phyloP scores from a whole-genome alignment of 2,797 vertebrate genomes.

The Arnoldichthys spilopterus region DNA sequence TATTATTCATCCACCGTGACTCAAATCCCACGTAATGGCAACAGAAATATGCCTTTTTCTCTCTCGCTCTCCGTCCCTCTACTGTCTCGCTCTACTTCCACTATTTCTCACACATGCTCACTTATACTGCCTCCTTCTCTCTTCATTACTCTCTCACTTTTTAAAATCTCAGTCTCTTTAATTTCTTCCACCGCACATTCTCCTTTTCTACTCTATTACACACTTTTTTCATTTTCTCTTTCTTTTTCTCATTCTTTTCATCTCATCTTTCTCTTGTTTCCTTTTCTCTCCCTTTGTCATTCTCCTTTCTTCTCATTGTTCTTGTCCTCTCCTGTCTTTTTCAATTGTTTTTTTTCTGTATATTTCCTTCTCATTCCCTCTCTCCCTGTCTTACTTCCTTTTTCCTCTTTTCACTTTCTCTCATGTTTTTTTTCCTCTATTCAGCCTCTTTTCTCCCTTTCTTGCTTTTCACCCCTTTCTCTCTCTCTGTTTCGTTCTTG shows the following conservation, averaged over 20 bases:
- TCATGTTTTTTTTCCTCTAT: background rate
- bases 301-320: background rate
- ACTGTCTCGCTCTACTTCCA: constrained; percentile 21
- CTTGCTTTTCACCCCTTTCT: background rate
- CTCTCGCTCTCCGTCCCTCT: background rate
- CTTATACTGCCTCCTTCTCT: background rate
- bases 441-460: background rate
- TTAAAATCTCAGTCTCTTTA: too few species aligned
- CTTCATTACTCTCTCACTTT: background rate
- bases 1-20: constrained; percentile 53
- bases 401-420: background rate
- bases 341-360: background rate
- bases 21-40: constrained; percentile 45
- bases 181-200: too few species aligned
- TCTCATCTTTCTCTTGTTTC: background rate
- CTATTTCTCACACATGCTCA: background rate
- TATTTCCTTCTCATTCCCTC: background rate
- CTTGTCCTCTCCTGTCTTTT: background rate
- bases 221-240: background rate
- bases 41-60: constrained; percentile 23
- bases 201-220: background rate
- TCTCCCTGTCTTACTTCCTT: background rate
- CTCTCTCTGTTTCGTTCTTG: background rate
- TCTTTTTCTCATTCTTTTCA: background rate
- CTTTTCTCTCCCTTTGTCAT: background rate